These are phyloP conservation scores for Pelecanus crispus DNA, from an alignment of 2,113 vertebrate genomes.

Conservation along the genomic window DNA sequence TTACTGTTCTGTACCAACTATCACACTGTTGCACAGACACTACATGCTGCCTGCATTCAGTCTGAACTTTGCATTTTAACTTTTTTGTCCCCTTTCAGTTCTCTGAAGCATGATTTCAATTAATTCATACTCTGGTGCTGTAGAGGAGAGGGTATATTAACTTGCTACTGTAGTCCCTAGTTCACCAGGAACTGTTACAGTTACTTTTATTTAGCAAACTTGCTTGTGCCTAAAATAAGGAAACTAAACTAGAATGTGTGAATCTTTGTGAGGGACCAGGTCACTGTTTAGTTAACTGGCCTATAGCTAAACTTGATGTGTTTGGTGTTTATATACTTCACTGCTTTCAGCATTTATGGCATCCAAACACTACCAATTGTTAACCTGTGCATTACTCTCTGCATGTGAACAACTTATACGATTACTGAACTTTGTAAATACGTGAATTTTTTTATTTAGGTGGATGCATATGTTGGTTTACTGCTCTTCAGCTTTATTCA, in stretches of 20 bases:
- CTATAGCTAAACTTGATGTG: slow-evolving; percentile 65
- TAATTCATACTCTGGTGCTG: slow-evolving; percentile 64
- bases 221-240: slow-evolving; percentile 73
- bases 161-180: slow-evolving; percentile 48
- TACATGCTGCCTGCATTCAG: slow-evolving; percentile 48
- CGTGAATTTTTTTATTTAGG: slow-evolving; percentile 76
- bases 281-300: slow-evolving; percentile 64
- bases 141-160: slow-evolving; percentile 61
- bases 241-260: slow-evolving; percentile 61
- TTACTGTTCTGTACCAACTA: slow-evolving; percentile 24
- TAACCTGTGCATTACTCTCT: slow-evolving; percentile 74
- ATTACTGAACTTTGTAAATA: slow-evolving; percentile 79
- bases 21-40: slow-evolving; percentile 53
- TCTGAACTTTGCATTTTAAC: slow-evolving; percentile 32
- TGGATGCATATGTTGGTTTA: slow-evolving; percentile 77
- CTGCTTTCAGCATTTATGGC: slow-evolving; percentile 68
- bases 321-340: slow-evolving; percentile 66
- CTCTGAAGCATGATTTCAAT: slow-evolving; percentile 61
- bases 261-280: slow-evolving; percentile 60
- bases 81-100: slow-evolving; percentile 44
- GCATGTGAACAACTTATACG: slow-evolving; percentile 75
- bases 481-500: slow-evolving; percentile 77
- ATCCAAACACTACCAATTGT: slow-evolving; percentile 66
- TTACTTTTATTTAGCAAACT: slow-evolving; percentile 57
- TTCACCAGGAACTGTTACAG: slow-evolving; percentile 62